Evolutionary conservation across 2,797 vertebrate genomes (phyloP).

Genomic region (Acrocephalus scirpaceus): DNA sequence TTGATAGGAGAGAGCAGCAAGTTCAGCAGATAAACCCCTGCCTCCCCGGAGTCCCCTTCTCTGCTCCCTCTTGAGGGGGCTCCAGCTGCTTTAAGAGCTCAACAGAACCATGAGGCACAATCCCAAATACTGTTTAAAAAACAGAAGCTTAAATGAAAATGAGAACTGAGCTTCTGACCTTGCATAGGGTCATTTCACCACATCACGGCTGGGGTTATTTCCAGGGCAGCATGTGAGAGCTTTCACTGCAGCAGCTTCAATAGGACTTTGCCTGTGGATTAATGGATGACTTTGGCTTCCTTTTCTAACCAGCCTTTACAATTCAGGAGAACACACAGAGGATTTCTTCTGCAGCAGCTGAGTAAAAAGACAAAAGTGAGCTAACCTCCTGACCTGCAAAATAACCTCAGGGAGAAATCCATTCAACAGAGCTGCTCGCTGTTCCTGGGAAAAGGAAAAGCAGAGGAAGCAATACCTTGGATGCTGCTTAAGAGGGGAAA

Average conservation of each 20-base stretch:
- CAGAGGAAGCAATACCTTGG: not conserved
- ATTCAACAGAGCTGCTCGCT: not conserved
- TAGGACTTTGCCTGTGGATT: constrained; percentile 19
- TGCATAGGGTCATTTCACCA: not conserved
- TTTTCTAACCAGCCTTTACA: constrained; percentile 21
- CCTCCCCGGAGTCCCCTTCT: not conserved
- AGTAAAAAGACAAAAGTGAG: constrained; percentile 27
- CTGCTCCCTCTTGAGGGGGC: accelerated
- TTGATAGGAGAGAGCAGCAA: not conserved
- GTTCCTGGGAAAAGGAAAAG: constrained; percentile 13
- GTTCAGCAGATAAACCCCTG: not conserved
- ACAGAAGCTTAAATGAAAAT: constrained; percentile 40
- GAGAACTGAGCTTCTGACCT: constrained; percentile 41
- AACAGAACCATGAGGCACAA: not conserved
- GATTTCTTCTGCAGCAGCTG: not conserved
- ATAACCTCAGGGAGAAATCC: not conserved
- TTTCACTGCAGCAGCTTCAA: constrained; percentile 42
- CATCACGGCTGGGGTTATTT: constrained; percentile 39
- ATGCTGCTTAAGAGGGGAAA: not conserved
- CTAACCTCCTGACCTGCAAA: constrained; percentile 44
- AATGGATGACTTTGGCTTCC: constrained; percentile 35
- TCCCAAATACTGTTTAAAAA: not conserved
- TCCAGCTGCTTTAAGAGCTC: not conserved
- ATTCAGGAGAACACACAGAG: not conserved
- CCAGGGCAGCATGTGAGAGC: constrained; percentile 47